phyloP scores from a whole-genome alignment of 2,888 invertebrate species.

The Acanthopleura granulata region DNA sequence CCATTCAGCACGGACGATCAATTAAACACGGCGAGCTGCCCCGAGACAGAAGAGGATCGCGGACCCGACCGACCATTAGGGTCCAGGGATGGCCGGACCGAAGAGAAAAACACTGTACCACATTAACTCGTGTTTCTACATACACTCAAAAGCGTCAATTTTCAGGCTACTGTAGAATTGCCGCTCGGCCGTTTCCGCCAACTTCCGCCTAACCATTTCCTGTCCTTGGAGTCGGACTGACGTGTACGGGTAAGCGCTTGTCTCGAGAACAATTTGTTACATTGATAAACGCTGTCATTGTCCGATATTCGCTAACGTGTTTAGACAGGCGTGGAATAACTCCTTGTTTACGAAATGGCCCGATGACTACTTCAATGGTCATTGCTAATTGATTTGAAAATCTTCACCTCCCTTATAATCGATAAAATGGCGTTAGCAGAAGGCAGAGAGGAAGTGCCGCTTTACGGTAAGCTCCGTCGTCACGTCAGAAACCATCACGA shows the following conservation, averaged over 20 bases:
- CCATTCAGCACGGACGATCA: not conserved
- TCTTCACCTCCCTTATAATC: not conserved
- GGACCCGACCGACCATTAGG: too few species aligned
- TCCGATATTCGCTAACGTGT: not conserved
- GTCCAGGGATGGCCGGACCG: too few species aligned
- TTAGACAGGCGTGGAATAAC: slow-evolving; percentile 1
- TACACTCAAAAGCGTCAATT: too few species aligned
- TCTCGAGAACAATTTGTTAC: not conserved
- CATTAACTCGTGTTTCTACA: too few species aligned
- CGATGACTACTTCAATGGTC: not conserved
- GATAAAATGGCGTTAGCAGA: not conserved
- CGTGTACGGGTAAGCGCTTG: not conserved
- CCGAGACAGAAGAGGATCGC: too few species aligned
- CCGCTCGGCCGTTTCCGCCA: not conserved
- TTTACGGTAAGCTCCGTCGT: too few species aligned
- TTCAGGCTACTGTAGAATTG: not conserved
- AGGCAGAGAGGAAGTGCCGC: too few species aligned
- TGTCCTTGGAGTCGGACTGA: not conserved
- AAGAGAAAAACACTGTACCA: too few species aligned
- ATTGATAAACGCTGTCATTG: not conserved
- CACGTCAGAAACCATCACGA: too few species aligned
- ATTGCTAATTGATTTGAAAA: not conserved
- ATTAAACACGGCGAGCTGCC: too few species aligned
- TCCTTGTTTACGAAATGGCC: not conserved
- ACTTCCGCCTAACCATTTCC: not conserved